phyloP scores from a whole-genome alignment of 2,888 invertebrate genomes.

The Icerya purchasi region DNA sequence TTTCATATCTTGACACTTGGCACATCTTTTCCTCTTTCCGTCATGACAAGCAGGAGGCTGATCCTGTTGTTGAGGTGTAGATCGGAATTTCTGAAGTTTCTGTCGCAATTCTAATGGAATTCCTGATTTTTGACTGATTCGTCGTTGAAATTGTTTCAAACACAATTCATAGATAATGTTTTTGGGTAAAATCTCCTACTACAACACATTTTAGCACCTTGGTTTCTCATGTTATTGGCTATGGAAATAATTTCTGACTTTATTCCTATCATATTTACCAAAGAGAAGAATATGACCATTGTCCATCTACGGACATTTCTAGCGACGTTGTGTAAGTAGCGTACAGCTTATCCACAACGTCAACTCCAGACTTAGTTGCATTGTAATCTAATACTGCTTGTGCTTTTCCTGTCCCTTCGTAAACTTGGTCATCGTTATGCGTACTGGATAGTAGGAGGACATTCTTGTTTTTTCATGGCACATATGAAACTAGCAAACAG shows the following conservation, averaged over 20 bases:
- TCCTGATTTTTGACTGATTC: background rate
- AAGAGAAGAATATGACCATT: background rate
- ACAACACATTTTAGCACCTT: background rate
- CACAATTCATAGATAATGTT: background rate
- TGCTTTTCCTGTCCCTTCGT: slow-evolving; percentile 3
- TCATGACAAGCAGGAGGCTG: background rate
- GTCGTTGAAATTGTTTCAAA: background rate
- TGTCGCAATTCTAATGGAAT: background rate
- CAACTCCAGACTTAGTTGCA: background rate
- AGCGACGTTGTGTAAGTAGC: slow-evolving; percentile 4
- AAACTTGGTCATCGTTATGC: slow-evolving; percentile 6
- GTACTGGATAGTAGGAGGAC: slow-evolving; percentile 3
- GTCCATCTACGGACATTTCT: background rate
- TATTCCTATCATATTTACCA: background rate
- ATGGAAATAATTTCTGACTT: background rate
- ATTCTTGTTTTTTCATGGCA: background rate
- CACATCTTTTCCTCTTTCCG: background rate
- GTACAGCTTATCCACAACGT: slow-evolving; percentile 6
- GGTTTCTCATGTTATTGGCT: no score
- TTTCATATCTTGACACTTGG: background rate
- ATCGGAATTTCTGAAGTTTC: background rate
- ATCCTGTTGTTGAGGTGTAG: background rate
- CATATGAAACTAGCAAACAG: background rate
- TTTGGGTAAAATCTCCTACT: background rate
- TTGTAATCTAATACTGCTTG: background rate